Evolutionary conservation across 64 coral and sea anemone species (phyloP).

Genomic region (Porites australiensis): DNA sequence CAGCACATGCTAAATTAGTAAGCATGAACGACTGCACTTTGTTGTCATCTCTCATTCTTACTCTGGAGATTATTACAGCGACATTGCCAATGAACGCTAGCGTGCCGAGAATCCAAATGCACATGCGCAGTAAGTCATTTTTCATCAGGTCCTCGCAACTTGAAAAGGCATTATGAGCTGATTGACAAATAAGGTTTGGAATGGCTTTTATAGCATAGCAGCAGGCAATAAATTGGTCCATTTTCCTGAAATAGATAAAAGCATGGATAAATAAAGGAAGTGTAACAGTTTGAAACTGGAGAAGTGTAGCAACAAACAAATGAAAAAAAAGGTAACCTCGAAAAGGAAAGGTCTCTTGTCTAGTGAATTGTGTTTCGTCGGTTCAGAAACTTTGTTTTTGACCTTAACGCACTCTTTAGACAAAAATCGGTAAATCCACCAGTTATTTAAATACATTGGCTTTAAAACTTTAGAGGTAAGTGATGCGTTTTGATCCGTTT

Average conservation of each 20-base stretch:
- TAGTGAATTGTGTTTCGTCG: too few species aligned
- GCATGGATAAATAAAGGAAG: neutral
- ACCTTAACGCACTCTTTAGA: too few species aligned
- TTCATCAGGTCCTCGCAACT: constrained; percentile 69
- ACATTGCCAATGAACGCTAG: constrained; percentile 49
- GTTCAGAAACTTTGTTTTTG: too few species aligned
- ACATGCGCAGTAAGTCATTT: constrained; percentile 27
- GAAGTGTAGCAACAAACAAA: too few species aligned
- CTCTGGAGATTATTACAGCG: constrained; percentile 18
- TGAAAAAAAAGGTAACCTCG: too few species aligned
- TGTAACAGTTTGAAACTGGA: too few species aligned
- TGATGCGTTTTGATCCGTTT: too few species aligned
- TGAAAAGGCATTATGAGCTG: constrained; percentile 37
- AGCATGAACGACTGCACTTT: constrained; percentile 52
- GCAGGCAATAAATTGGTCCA: constrained; percentile 52
- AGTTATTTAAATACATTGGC: too few species aligned
- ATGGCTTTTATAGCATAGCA: constrained; percentile 56
- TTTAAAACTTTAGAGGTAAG: too few species aligned
- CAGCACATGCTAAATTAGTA: constrained; percentile 51
- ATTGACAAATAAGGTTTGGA: constrained; percentile 35
- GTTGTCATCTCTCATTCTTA: constrained; percentile 30
- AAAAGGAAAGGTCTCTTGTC: too few species aligned
- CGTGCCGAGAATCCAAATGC: constrained; percentile 63
- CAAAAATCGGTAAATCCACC: too few species aligned
- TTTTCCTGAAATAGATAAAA: constrained; percentile 28